These are phyloP conservation scores for Colletes latitarsis DNA, from an alignment of 1,140 invertebrate genomes.

Conservation along the genomic window DNA sequence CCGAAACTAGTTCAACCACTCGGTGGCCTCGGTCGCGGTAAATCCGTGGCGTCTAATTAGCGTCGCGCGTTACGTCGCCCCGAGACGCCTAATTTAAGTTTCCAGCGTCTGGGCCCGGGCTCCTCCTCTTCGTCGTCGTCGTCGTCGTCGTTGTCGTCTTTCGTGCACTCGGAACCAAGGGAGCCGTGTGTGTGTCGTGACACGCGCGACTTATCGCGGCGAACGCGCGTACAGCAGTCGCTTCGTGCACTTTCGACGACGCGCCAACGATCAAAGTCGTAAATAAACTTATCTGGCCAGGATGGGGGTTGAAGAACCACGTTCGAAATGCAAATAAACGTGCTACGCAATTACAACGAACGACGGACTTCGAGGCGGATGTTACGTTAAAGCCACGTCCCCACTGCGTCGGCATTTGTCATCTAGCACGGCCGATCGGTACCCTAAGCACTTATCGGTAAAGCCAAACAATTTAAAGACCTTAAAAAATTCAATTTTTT, in stretches of 20 bases:
- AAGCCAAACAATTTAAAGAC: too few relatives aligned
- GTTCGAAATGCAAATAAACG: too few relatives aligned
- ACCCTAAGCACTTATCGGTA: too few relatives aligned
- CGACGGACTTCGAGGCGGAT: background rate
- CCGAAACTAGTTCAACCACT: slow-evolving; percentile 33
- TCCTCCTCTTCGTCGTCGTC: background rate
- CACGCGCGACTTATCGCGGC: slow-evolving; percentile 15
- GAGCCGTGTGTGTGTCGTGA: background rate
- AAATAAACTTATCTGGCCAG: background rate
- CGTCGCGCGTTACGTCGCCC: slow-evolving; percentile 30
- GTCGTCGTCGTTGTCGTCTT: background rate
- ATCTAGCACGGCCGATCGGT: too few relatives aligned
- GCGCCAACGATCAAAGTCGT: slow-evolving; percentile 18
- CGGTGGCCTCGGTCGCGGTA: slow-evolving; percentile 17
- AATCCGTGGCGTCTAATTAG: slow-evolving; percentile 45
- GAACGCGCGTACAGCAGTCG: background rate
- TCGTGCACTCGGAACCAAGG: slow-evolving; percentile 2
- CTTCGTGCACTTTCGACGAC: background rate
- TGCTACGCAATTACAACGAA: background rate
- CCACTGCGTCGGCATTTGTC: too few relatives aligned
- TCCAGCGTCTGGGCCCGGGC: background rate
- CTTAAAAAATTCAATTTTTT: too few relatives aligned
- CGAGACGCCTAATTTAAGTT: slow-evolving; percentile 47
- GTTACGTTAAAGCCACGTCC: too few relatives aligned
- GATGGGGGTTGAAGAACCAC: too few relatives aligned